Conservation (phyloP, 2,888 invertebrate species). For the Coelogynopora nodosa region DNA sequence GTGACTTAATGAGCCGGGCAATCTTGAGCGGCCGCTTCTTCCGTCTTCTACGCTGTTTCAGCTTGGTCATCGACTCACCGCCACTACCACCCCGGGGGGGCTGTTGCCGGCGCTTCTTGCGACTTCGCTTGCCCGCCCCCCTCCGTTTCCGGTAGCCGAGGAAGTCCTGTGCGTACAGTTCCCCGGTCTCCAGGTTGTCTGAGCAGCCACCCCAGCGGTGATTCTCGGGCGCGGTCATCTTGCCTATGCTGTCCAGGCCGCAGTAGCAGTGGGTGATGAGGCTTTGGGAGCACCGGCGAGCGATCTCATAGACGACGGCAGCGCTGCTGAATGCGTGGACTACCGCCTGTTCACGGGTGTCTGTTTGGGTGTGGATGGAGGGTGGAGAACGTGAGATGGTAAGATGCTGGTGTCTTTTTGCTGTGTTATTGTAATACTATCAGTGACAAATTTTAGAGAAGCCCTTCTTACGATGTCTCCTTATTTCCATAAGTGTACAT, state of each 20-base stretch:
- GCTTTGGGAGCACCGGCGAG: conserved; percentile 41
- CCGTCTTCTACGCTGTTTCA: neutral
- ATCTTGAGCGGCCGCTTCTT: neutral
- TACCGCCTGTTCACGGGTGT: conserved; percentile 79
- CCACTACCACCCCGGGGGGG: too few relatives aligned
- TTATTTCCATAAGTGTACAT: too few relatives aligned
- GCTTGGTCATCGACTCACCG: neutral
- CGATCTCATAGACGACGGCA: conserved; percentile 60
- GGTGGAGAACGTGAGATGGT: too few relatives aligned
- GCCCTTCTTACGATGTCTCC: too few relatives aligned
- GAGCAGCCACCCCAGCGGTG: conserved; percentile 36
- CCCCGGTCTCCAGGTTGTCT: conserved; percentile 36
- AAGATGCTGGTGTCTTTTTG: too few relatives aligned
- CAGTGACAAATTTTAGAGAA: too few relatives aligned
- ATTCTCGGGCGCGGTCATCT: conserved; percentile 11
- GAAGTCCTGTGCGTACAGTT: conserved; percentile 16
- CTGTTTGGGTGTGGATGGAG: too few relatives aligned
- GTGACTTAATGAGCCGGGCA: neutral
- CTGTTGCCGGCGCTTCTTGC: neutral
- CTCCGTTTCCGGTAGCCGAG: conserved; percentile 34
- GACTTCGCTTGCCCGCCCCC: neutral
- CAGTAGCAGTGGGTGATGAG: conserved; percentile 41
- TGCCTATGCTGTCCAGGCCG: neutral
- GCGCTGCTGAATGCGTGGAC: conserved; percentile 79
- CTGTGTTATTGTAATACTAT: too few relatives aligned